Evolutionary conservation across 92 coral and sea anemone species (phyloP).

Genomic region (Umimayanthus kanabou): DNA sequence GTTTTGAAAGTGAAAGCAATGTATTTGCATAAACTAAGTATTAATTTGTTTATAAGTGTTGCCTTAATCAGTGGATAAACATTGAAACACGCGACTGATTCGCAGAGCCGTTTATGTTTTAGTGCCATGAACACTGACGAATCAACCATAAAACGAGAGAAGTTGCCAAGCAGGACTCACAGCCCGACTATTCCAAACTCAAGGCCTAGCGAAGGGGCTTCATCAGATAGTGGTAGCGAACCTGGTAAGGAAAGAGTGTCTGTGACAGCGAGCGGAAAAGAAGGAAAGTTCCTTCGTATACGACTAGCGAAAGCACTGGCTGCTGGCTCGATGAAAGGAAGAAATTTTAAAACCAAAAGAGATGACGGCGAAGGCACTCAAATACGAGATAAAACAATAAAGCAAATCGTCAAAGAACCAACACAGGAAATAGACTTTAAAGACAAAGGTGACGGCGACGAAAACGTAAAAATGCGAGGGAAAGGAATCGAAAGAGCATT

Average conservation of each 20-base stretch:
- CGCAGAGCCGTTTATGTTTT: background rate
- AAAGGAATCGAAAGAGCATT: background rate
- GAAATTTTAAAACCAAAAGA: background rate
- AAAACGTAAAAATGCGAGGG: background rate
- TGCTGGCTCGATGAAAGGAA: constrained; percentile 8
- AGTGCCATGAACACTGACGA: constrained; percentile 12
- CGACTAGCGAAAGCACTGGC: constrained; percentile 58
- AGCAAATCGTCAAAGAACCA: background rate
- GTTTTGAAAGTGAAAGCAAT: background rate
- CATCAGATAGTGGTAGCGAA: background rate
- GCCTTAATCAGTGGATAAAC: constrained; percentile 18
- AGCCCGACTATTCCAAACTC: background rate
- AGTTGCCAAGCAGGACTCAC: background rate
- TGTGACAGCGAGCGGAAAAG: constrained; percentile 49
- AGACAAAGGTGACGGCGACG: background rate
- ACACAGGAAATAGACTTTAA: background rate
- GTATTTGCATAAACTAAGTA: constrained; percentile 24
- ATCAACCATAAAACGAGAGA: background rate
- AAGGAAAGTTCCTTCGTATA: constrained; percentile 44
- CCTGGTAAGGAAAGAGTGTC: background rate
- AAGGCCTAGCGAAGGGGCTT: background rate
- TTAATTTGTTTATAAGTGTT: constrained; percentile 21
- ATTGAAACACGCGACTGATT: constrained; percentile 7
- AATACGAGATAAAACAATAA: background rate
- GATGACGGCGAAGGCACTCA: background rate